Conservation (phyloP, 2,113 vertebrate genomes). For the Cairina moschata region DNA sequence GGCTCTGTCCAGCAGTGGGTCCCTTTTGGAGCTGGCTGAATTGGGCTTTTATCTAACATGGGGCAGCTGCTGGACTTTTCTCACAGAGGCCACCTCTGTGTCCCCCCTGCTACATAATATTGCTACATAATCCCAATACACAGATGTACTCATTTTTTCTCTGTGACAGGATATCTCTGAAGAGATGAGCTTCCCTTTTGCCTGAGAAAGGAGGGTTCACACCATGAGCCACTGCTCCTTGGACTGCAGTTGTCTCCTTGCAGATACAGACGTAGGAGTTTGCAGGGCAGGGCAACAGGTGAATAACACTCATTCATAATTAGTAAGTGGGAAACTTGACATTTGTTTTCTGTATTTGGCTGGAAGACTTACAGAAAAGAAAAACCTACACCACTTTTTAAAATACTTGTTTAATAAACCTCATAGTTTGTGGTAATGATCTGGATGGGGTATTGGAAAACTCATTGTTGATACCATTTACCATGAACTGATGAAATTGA, state of each 20-base stretch:
- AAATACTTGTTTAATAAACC: not conserved
- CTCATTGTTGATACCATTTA: too few species aligned
- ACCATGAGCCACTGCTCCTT: not conserved
- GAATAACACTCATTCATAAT: not conserved
- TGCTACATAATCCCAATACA: too few species aligned
- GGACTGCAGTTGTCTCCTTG: not conserved
- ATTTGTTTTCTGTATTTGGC: not conserved
- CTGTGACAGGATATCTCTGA: not conserved
- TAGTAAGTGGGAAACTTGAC: not conserved
- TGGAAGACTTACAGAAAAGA: not conserved
- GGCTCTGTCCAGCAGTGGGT: too few species aligned
- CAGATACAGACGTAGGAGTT: not conserved
- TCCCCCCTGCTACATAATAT: too few species aligned
- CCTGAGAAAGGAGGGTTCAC: not conserved
- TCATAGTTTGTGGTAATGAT: not conserved
- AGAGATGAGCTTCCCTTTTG: not conserved
- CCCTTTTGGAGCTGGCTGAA: too few species aligned
- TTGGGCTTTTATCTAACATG: too few species aligned
- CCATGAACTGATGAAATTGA: too few species aligned
- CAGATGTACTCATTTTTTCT: not conserved
- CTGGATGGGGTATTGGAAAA: too few species aligned
- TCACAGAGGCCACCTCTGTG: too few species aligned
- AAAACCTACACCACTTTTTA: not conserved
- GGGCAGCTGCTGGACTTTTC: too few species aligned
- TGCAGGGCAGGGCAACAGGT: not conserved